phyloP scores from a whole-genome alignment of 2,113 vertebrate species.

The Cephalophus harveyi region DNA sequence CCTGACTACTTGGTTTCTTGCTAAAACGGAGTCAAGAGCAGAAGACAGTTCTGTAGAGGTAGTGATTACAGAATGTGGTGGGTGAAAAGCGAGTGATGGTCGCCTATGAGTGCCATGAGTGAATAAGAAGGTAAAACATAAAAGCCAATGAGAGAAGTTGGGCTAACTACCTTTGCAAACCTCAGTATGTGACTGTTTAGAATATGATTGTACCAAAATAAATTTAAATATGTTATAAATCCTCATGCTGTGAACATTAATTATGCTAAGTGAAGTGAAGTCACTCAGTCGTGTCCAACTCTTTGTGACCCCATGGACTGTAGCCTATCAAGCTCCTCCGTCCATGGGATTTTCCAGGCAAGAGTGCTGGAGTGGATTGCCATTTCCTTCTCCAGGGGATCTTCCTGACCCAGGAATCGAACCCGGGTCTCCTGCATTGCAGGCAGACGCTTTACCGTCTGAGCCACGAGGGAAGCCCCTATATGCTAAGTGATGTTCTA shows the following conservation, averaged over 20 bases:
- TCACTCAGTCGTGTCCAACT: too few species aligned
- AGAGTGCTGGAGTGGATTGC: too few species aligned
- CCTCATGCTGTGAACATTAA: not conserved
- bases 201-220: not conserved
- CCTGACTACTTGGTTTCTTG: not conserved
- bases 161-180: not conserved
- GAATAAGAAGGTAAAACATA: not conserved
- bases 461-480: too few species aligned
- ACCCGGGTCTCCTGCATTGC: too few species aligned
- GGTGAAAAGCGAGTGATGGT: not conserved
- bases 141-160: not conserved
- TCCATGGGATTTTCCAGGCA: too few species aligned
- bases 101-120: not conserved
- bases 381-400: too few species aligned
- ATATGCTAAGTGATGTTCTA: not conserved
- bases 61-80: not conserved
- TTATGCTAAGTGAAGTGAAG: not conserved
- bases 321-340: too few species aligned
- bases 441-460: too few species aligned
- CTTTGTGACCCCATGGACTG: too few species aligned
- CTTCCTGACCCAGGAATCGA: too few species aligned
- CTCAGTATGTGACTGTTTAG: not conserved
- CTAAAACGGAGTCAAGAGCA: not conserved
- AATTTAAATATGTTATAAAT: not conserved
- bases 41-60: not conserved